Evolutionary conservation across 1,140 invertebrate species (phyloP).

Genomic region (Agrilus planipennis): DNA sequence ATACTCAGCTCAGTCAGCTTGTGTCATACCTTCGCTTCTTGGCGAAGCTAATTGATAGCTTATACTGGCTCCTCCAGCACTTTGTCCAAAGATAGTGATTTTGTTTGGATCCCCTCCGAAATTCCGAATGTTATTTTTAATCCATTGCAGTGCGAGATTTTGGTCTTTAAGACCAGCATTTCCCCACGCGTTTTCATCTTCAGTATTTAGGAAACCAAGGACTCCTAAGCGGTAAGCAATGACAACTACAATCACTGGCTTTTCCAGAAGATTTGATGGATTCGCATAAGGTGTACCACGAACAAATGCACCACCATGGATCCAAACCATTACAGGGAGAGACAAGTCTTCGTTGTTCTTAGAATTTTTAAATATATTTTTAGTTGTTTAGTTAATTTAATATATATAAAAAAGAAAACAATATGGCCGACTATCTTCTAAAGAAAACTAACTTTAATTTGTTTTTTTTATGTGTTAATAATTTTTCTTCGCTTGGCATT

Average conservation of each 20-base stretch:
- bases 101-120: conserved; percentile 37
- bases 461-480: no score
- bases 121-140: conserved; percentile 32
- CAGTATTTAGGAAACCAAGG: conserved; percentile 36
- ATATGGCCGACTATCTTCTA: no score
- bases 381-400: no score
- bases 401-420: no score
- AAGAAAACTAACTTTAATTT: no score
- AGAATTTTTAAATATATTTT: no score
- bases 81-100: conserved; percentile 39
- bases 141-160: conserved; percentile 36
- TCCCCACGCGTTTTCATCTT: conserved; percentile 34
- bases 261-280: conserved; percentile 36
- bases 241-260: conserved; percentile 39
- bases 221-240: conserved; percentile 40
- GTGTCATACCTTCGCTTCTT: conserved; percentile 17
- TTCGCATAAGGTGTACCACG: conserved; percentile 19
- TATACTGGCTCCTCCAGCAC: conserved; percentile 36
- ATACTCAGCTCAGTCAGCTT: no score
- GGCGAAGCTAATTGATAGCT: conserved; percentile 40
- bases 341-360: no score
- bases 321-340: conserved; percentile 27
- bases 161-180: conserved; percentile 40
- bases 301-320: conserved; percentile 27
- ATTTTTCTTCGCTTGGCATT: no score